phyloP scores from a whole-genome alignment of 2,888 invertebrate genomes.

The Margaritifera margaritifera region DNA sequence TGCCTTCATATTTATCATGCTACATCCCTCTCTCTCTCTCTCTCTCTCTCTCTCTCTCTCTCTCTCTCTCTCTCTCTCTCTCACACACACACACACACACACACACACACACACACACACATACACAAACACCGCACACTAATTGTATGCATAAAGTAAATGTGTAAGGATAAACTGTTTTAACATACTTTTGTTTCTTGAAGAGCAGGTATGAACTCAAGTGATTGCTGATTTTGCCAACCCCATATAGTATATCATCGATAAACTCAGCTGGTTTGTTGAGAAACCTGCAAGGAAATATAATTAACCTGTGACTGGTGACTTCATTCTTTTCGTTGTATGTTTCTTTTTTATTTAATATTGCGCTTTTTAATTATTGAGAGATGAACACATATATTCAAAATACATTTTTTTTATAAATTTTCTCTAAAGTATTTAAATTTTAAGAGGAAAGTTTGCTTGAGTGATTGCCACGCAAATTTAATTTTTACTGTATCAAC shows the following conservation, averaged over 20 bases:
- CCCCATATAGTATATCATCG: conserved; percentile 35
- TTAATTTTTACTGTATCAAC: too few relatives aligned
- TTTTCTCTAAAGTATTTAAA: too few relatives aligned
- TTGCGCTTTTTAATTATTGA: too few relatives aligned
- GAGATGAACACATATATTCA: too few relatives aligned
- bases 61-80: conserved; percentile 12
- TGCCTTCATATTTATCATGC: too few relatives aligned
- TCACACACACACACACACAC: conserved; percentile 2
- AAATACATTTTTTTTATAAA: too few relatives aligned
- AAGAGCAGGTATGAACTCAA: conserved; percentile 34
- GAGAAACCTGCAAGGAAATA: conserved; percentile 28
- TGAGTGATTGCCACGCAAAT: too few relatives aligned
- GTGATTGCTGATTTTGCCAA: conserved; percentile 40
- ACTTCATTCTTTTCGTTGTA: too few relatives aligned
- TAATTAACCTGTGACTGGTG: too few relatives aligned
- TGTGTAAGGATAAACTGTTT: conserved; percentile 1
- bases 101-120: not conserved
- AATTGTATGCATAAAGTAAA: too few relatives aligned
- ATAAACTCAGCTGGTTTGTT: conserved; percentile 30
- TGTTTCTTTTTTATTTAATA: too few relatives aligned
- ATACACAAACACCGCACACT: not conserved
- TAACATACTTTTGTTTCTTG: conserved; percentile 32
- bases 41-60: conserved; percentile 17
- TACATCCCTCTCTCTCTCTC: conserved; percentile 8
- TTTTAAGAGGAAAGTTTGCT: too few relatives aligned